Conservation (phyloP, 2,888 invertebrate species). For the Apamea crenata region DNA sequence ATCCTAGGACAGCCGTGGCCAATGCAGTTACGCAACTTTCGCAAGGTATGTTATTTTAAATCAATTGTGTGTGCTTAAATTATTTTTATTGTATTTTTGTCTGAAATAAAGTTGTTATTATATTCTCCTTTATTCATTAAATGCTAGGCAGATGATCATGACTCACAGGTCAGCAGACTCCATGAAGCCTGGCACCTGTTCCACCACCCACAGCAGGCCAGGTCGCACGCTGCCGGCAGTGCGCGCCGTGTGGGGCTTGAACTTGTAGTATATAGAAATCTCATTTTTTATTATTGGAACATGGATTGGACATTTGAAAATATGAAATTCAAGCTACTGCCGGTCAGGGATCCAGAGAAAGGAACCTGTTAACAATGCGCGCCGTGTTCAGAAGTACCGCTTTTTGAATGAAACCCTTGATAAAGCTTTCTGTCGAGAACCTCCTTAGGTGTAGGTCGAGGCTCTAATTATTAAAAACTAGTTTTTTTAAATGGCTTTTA, state of each 20-base stretch:
- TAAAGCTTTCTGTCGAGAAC: background rate
- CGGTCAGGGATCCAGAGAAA: background rate
- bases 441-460: no score
- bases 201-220: conserved; percentile 91
- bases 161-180: conserved; percentile 82
- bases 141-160: background rate
- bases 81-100: background rate
- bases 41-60: background rate
- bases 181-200: conserved; percentile 90
- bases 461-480: no score
- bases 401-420: background rate
- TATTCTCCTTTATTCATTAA: background rate
- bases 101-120: background rate
- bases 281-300: background rate
- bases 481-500: background rate
- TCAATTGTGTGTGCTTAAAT: background rate
- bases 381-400: background rate
- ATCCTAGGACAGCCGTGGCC: no score
- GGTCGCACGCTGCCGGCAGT: conserved; percentile 68
- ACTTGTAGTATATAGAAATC: conserved; percentile 77
- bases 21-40: no score
- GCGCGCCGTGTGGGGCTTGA: conserved; percentile 80
- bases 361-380: background rate
- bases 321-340: background rate
- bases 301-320: background rate